A percentile compares a stretch with the other conserved stretches of the same genome.
Evolutionary conservation across 2,113 vertebrate species (phyloP).

Genomic region (Anhinga rufa): DNA sequence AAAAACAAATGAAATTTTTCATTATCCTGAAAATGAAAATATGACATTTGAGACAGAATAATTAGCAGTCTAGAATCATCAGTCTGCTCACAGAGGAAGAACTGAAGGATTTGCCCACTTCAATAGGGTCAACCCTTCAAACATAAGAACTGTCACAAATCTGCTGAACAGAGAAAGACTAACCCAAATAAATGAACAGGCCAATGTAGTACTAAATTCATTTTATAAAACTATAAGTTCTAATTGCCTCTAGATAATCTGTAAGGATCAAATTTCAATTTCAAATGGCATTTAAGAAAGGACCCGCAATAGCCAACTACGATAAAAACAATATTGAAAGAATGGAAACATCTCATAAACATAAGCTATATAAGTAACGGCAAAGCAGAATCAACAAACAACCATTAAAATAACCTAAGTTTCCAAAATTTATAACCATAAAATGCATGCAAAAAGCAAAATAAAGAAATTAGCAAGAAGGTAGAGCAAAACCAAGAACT

Average conservation of each 20-base stretch:
- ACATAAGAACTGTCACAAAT: background rate
- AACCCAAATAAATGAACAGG: background rate
- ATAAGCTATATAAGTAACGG: background rate
- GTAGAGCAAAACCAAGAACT: background rate
- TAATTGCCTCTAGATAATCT: background rate
- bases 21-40: background rate
- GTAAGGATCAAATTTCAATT: background rate
- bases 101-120: background rate
- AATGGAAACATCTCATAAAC: background rate
- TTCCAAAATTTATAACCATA: background rate
- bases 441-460: background rate
- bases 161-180: background rate
- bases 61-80: background rate
- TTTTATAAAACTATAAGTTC: background rate
- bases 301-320: background rate
- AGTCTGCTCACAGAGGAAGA: background rate
- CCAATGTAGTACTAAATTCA: background rate
- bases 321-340: background rate
- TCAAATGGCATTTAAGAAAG: background rate
- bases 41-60: background rate
- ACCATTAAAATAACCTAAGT: background rate
- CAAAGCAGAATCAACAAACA: background rate
- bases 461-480: background rate
- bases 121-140: background rate
- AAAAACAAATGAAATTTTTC: background rate